Evolutionary conservation across 2,797 vertebrate species (phyloP), one percentile per base, ranked within the genome.

Genomic region (Emydoidea blandingii): DNA sequence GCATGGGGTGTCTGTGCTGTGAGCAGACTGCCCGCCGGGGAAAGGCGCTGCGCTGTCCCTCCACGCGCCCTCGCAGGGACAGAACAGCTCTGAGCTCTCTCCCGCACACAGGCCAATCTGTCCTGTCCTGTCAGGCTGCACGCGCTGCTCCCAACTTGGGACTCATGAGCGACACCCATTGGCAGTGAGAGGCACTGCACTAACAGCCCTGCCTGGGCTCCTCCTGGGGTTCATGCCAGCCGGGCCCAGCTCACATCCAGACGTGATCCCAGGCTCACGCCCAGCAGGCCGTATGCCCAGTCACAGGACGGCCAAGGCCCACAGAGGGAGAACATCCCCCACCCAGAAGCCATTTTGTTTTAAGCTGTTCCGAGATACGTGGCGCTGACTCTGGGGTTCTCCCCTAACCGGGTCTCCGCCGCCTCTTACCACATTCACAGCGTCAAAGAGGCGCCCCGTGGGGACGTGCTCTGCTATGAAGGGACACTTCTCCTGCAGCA

Each of bases 371-470:
- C 0, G 5, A 37, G 19, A 37, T 11, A 23, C 19, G 3, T 23
- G 19, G n/a, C 10, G 8, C n/a, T 12, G n/a, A 37, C 65, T 23
- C 9, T 6, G 19, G 19, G 31, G 62, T 19, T 65, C 62, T 34
- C 59, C 59, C 31, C 29, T 5, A 2, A 16, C 52, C 23, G 15
- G 4, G 49, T n/a, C n/a, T 92, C 74, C 86, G 54, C 62, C 80
- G 44, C 21, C 81, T 72, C 99, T 98, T 96, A 99, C 99, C 99
- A 99, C 99, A 34, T 99, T 98, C 87, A 99, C 99, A 0, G 99
- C 99, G 4, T 99, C 98, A 4, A 97, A 99, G 2, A 99, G 98
- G n/a, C 97, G 97, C 93, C 98, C 97, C 1, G 62, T 27, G 18
- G 98, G 50, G 44, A 99, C 83, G 0, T 76, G 98, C 37, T 98